A percentile compares a stretch with the other conserved stretches of the same genome.
Evolutionary conservation across 2,888 invertebrate genomes (phyloP).

Genomic region (Allolobophora icterica): DNA sequence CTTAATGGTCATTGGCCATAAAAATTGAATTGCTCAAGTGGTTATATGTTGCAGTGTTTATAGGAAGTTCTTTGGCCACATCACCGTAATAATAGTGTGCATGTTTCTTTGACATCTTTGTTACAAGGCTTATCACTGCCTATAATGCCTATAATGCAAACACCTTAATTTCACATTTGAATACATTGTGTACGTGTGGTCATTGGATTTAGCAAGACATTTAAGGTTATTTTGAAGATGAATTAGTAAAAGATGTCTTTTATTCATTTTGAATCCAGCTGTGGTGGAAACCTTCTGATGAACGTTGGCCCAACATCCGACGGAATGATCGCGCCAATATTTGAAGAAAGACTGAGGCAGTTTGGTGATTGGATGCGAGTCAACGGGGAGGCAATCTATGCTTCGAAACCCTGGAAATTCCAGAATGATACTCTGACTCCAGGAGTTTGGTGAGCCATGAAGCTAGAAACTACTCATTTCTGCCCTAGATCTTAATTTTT

Average conservation of each 20-base stretch:
- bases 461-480: not conserved
- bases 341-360: constrained; percentile 80
- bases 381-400: constrained; percentile 89
- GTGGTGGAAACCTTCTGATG: constrained; percentile 77
- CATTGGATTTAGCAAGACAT: no score
- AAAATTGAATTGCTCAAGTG: not conserved
- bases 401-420: constrained; percentile 76
- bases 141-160: no score
- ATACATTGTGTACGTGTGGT: not conserved
- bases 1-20: not conserved
- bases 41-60: not conserved
- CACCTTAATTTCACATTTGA: not conserved
- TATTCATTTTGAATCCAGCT: constrained; percentile 54
- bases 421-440: constrained; percentile 78
- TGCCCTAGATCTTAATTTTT: not conserved
- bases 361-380: constrained; percentile 81
- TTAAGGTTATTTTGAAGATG: not conserved
- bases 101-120: no score
- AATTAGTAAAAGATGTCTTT: not conserved
- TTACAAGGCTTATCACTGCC: no score
- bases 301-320: constrained; percentile 90
- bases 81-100: no score
- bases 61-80: no score
- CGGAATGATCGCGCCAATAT: constrained; percentile 83
- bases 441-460: constrained; percentile 74